Base-by-base conservation (phyloP, 2,797 vertebrate genomes). In the Eurystomus glaucurus region DNA sequence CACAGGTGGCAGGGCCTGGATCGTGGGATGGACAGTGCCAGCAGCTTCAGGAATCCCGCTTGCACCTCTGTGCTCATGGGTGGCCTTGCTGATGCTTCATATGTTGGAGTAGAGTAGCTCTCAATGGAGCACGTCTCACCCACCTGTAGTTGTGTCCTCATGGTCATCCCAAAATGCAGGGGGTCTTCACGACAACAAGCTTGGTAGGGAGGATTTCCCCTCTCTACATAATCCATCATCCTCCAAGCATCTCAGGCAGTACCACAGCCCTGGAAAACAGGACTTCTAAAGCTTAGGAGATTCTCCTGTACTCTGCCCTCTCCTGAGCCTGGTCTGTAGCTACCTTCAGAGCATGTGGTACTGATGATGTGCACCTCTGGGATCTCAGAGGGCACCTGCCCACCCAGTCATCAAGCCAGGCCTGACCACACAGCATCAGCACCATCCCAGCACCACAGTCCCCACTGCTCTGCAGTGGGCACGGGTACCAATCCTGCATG, bases 101-200 rank as follows among this genome's bases (percentile, higher is more conserved):
- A 6, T 69, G 25, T 33, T 78, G 77, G 64, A 13, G 6, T 5
- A 46, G 48, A 58, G 62, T 41, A 85, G 70, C 39, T 84, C 65
- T 0, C 0, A 1, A 2, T 46, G 60, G 41, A 84, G 16, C 31
- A 33, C 64, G 25, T 5, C 48, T 31, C 64, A 20, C 6, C 28
- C 26, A 14, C 33, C 12, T 0, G 0, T 28, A 48, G n/a, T 13
- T 28, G 14, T 6, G 21, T 33, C 25, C 50, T 64, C 0, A 0
- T 8, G 35, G 6, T 11, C 35, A 61, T 45, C 50, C 31, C 46
- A 11, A 16, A 7, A 10, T 46, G 6, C 62, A 79, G 51, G 35
- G 48, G 57, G 5, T 29, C 58, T 85, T 50, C 45, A 79, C 52
- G 41, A 3, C 23, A 43, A 54, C 21, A 28, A 31, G 3, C 19